phyloP scores from a whole-genome alignment of 1,140 invertebrate species.

The Pectinophora gossypiella region DNA sequence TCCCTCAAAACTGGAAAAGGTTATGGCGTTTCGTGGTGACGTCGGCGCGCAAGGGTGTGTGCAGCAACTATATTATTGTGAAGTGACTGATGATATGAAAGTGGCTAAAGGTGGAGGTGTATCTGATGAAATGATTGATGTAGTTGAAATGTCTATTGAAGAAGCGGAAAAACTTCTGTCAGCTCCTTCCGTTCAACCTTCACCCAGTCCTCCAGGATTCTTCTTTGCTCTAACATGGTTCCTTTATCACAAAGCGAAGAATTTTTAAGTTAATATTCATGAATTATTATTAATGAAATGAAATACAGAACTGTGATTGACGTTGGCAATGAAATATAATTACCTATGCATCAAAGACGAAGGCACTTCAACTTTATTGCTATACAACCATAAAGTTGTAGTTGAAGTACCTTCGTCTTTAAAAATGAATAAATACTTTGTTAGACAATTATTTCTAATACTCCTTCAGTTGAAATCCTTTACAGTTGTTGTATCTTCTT shows the following conservation, averaged over 20 bases:
- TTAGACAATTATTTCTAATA: no score
- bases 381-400: no score
- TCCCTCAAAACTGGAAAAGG: slow-evolving; percentile 44
- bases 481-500: no score
- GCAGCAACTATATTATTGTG: slow-evolving; percentile 92
- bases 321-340: no score
- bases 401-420: no score
- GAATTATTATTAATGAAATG: no score
- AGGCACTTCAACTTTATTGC: no score
- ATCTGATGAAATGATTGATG: slow-evolving; percentile 95
- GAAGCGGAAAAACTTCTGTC: slow-evolving; percentile 80
- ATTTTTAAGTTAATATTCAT: no score
- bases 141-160: slow-evolving; percentile 87
- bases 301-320: no score
- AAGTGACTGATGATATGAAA: slow-evolving; percentile 95
- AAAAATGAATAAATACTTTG: no score
- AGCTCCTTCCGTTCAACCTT: slow-evolving; percentile 76
- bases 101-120: slow-evolving; percentile 82
- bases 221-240: slow-evolving; percentile 93
- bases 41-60: slow-evolving; percentile 83
- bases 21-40: slow-evolving; percentile 36
- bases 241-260: slow-evolving; percentile 79
- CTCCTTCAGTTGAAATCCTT: no score
- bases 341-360: no score
- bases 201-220: slow-evolving; percentile 85